phyloP scores from a whole-genome alignment of 2,888 invertebrate species.

The Nudaria mundana region DNA sequence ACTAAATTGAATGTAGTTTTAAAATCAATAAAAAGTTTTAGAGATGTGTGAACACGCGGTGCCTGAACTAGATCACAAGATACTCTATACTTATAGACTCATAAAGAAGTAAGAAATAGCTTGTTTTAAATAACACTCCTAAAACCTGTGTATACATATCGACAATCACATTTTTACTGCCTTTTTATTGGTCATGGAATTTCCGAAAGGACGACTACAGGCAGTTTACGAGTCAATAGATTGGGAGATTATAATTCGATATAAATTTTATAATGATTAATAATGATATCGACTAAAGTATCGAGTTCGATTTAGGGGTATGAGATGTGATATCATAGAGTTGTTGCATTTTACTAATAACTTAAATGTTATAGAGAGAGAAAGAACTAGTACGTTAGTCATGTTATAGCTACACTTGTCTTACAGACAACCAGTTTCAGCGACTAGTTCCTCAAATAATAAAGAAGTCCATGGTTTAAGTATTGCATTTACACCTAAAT shows the following conservation, averaged over 20 bases:
- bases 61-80: slow-evolving; percentile 28
- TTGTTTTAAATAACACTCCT: slow-evolving; percentile 36
- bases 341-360: slow-evolving; percentile 6
- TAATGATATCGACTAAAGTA: slow-evolving; percentile 62
- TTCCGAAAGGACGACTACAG: slow-evolving; percentile 44
- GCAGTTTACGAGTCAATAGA: slow-evolving; percentile 45
- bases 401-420: too few species aligned
- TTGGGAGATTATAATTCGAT: slow-evolving; percentile 67
- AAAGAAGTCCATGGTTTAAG: too few species aligned
- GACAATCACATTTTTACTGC: slow-evolving; percentile 58
- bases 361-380: too few species aligned
- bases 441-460: too few species aligned
- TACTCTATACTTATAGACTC: slow-evolving; percentile 11
- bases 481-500: too few species aligned
- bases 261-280: slow-evolving; percentile 77
- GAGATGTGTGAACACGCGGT: slow-evolving; percentile 25
- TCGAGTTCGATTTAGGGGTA: slow-evolving; percentile 33
- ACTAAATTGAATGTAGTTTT: slow-evolving; percentile 17
- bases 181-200: slow-evolving; percentile 55
- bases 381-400: too few species aligned
- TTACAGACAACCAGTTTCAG: too few species aligned
- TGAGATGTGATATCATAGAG: slow-evolving; percentile 22
- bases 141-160: slow-evolving; percentile 38
- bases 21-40: slow-evolving; percentile 28
- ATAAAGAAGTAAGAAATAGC: slow-evolving; percentile 36